Evolutionary conservation across 2,888 invertebrate species (phyloP), one percentile per base, ranked within the genome.

Genomic region (Netelia fuscicornis): DNA sequence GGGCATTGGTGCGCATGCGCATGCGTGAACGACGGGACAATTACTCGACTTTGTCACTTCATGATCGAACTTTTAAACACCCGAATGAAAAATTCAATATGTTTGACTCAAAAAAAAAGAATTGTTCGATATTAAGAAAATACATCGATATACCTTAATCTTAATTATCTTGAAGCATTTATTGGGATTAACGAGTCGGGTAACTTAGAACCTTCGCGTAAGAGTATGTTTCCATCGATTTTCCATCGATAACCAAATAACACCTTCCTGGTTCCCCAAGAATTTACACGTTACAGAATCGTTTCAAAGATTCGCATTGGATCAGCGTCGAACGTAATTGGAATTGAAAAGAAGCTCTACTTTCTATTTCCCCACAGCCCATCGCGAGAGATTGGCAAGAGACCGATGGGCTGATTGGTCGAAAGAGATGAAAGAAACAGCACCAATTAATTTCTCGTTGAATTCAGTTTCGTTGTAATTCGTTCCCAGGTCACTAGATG

Each of bases 361-460:
- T 77, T 58, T 54, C 17, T 52, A 74, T 65, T 58, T 58, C 20
- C 10, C 37, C 42, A 25, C 5, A 54, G 54, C 37, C 37, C 1
- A 30, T 11, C 9, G 60, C n/a, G 37, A 52, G 17, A 37, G 60
- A 54, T 83, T 67, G 77, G 65, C 25, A 52, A 72, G 71, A 67
- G 71, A 37, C 71, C 48, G 62, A 79, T 68, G 60, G 54, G 30
- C 17, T 37, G 76, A 76, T 75, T 76, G n/a, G n/a, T 20, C 52
- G 42, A 65, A 17, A 20, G 23, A 75, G 75, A 84, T 84, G 58
- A 84, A 84, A 84, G 79, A 23, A 67, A 13, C 48, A 54, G 75
- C 75, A 52, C 80, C 83, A 84, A 84, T 84, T 84, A 84, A 80
- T 84, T 76, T 76, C 75, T 83, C 54, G 25, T 72, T 62, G 74